Conservation (phyloP, 2,797 vertebrate species). For the Paratrypauchen microcephalus region DNA sequence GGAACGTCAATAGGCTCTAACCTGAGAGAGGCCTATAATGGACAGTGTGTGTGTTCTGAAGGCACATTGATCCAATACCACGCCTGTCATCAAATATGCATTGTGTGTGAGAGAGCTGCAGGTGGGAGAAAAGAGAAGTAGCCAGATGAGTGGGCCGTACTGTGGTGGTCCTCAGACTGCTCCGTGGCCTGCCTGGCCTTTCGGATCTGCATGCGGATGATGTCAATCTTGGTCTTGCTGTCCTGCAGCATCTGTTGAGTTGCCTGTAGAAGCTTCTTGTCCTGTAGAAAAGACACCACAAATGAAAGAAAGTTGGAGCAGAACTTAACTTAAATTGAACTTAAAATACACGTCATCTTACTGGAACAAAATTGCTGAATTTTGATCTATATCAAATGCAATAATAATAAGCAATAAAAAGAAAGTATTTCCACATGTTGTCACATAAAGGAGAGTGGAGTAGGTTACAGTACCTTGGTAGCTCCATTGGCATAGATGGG, state of each 20-base stretch:
- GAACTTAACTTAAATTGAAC: background rate
- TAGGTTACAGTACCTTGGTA: slow-evolving; percentile 72
- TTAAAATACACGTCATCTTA: background rate
- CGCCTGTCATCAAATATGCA: slow-evolving; percentile 66
- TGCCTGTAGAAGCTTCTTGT: slow-evolving; percentile 89
- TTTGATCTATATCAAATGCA: too few species aligned
- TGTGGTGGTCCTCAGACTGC: slow-evolving; percentile 76
- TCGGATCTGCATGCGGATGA: slow-evolving; percentile 91
- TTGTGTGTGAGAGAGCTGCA: slow-evolving; percentile 44
- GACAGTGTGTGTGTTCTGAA: slow-evolving; percentile 46
- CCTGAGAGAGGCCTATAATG: slow-evolving; percentile 55
- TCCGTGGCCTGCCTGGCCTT: slow-evolving; percentile 85
- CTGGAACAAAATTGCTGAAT: background rate
- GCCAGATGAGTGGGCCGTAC: slow-evolving; percentile 10
- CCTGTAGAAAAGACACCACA: slow-evolving; percentile 62
- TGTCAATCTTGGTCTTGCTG: slow-evolving; percentile 92
- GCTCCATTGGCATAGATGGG: slow-evolving; percentile 88
- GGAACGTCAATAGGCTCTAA: slow-evolving; percentile 71
- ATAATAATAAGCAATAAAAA: background rate
- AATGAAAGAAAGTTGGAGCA: background rate
- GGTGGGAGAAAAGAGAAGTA: slow-evolving; percentile 54
- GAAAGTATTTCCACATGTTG: background rate
- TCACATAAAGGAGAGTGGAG: background rate
- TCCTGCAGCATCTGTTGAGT: slow-evolving; percentile 94
- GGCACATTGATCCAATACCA: slow-evolving; percentile 60